Conservation (phyloP, 2,797 vertebrate species). For the Sebastes kiyomatsui region DNA sequence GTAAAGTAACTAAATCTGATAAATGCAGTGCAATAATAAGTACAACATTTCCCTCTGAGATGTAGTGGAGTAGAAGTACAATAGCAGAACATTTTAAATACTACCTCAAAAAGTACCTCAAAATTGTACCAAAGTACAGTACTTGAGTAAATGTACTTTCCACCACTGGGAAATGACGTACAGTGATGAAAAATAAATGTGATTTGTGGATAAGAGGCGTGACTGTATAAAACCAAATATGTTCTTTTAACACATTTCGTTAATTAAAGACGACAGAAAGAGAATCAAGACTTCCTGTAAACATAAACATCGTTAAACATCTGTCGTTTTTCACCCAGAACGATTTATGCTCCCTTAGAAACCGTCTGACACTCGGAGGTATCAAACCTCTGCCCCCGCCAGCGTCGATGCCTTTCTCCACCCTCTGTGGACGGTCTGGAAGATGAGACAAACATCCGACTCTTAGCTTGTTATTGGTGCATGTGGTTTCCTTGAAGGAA, state of each 20-base stretch:
- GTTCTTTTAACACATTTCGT: background rate
- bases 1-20: background rate
- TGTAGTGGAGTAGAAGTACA: background rate
- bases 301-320: background rate
- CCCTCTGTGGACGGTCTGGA: background rate
- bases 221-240: background rate
- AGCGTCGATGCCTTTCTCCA: background rate
- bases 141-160: background rate
- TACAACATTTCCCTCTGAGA: background rate
- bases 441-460: constrained; percentile 43
- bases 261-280: background rate
- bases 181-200: background rate
- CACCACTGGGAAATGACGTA: background rate
- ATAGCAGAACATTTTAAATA: background rate
- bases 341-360: background rate
- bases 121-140: background rate
- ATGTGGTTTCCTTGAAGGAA: constrained; percentile 53
- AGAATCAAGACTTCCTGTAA: constrained; percentile 11
- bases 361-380: background rate
- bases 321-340: background rate
- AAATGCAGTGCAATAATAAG: background rate
- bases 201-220: background rate
- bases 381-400: background rate
- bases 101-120: too few relatives aligned
- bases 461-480: constrained; percentile 30